Conservation (phyloP, 2,797 vertebrate genomes). For the Cryptoblepharus egeriae region DNA sequence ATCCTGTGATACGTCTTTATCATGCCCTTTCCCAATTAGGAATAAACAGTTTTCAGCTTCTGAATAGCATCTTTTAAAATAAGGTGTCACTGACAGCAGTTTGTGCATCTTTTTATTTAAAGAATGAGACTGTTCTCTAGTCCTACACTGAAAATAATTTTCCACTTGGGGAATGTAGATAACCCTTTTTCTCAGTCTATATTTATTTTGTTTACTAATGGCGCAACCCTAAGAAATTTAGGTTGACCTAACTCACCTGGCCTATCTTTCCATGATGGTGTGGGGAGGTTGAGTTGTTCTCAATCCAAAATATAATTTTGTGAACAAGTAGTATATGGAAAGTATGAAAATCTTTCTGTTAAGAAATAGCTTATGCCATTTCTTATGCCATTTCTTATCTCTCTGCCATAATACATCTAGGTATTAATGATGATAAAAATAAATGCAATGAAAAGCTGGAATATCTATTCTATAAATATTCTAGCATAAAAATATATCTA, state of each 20-base stretch:
- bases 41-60: constrained; percentile 8
- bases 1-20: constrained; percentile 22
- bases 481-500: not conserved
- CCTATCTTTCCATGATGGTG: no score
- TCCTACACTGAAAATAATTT: constrained; percentile 20
- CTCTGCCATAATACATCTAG: no score
- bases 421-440: not conserved
- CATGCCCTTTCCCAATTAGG: constrained; percentile 39
- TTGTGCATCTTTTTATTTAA: constrained; percentile 11
- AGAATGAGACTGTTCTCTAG: constrained; percentile 6
- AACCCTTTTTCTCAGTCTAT: not conserved
- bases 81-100: not conserved
- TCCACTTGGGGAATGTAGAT: not conserved
- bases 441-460: not conserved
- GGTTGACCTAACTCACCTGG: no score
- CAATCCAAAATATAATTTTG: not conserved
- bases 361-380: no score
- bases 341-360: no score
- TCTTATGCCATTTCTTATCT: no score
- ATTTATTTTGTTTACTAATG: not conserved
- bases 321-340: not conserved
- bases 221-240: no score
- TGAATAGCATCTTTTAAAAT: constrained; percentile 16
- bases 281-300: no score
- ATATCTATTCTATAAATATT: not conserved